Conservation (phyloP, 2,888 invertebrate genomes). For the Choristoneura rosaceana region DNA sequence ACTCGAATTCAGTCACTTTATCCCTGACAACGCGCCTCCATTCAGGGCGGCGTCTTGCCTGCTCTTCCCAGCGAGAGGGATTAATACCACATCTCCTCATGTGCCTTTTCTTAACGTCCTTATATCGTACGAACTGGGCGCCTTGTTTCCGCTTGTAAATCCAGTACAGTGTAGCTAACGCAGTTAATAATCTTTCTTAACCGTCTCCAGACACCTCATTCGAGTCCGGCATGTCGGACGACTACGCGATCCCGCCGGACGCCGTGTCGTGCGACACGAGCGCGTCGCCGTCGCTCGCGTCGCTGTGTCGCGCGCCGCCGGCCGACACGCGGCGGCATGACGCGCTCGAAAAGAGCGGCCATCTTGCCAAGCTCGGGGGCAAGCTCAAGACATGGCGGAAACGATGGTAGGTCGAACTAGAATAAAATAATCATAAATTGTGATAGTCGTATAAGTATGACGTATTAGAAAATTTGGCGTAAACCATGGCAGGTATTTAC, state of each 20-base stretch:
- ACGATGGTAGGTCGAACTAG: constrained; percentile 87
- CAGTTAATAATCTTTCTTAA: not conserved
- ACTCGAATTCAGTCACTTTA: no score
- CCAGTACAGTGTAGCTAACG: not conserved
- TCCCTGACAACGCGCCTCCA: no score
- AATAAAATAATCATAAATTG: no score
- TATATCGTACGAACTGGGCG: no score
- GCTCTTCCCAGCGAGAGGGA: no score
- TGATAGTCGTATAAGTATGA: no score
- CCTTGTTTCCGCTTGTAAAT: no score
- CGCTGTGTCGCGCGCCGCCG: constrained; percentile 73
- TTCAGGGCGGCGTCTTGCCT: no score
- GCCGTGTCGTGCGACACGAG: constrained; percentile 93
- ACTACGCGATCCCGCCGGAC: constrained; percentile 98
- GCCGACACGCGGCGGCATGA: constrained; percentile 85
- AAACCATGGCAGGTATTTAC: no score
- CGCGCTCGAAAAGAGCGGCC: constrained; percentile 95
- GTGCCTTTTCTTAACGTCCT: no score
- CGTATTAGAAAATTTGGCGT: no score
- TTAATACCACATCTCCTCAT: no score
- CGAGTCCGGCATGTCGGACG: constrained; percentile 97
- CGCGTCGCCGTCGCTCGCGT: constrained; percentile 91
- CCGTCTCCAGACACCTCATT: constrained; percentile 91
- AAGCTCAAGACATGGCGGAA: constrained; percentile 98
- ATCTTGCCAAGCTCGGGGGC: constrained; percentile 95